Evolutionary conservation across 2,888 invertebrate species (phyloP), one percentile per base, ranked within the genome.

Genomic region (Torymus auratus): DNA sequence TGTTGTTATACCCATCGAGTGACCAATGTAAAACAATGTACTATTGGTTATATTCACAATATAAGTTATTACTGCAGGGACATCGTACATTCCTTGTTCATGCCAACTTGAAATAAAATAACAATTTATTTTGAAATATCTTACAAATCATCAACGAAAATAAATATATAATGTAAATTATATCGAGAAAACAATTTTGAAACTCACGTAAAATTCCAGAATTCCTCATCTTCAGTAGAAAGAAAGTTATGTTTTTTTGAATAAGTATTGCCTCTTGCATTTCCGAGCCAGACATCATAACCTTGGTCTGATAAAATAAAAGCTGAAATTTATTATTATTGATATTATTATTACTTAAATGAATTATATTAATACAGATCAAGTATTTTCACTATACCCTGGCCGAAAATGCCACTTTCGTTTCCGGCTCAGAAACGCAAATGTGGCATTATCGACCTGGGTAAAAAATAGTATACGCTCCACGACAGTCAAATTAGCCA

Each of bases 1-100:
- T 86, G 94, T 93, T 0, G 87, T 85, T 17, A 83, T 80, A 13
- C 88, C 88, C 87, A 88, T 86, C n/a, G 88, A 87, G 71, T 87
- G 85, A 55, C 87, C 88, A 62, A 88, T 82, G 70, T 87, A 78
- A 2, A 87, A 86, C n/a, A 87, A 81, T 74, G 83, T 84, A 11
- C 80, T 74, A n/a, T 84, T 83, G 7, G 87, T 87, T 60, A 74
- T 7, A 2, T 84, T 83, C 23, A 87, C 65, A 4, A 87, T 84
- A 70, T 86, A 84, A 74, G 87, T 86, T 41, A 88, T 85, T 56
- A 84, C 81, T 11, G 86, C 85, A 68, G 86, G 81, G 53, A 83
- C 77, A 67, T 88, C 88, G 62, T 86, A 87, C 55, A 82, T 77
- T n/a, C 87, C 88, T 52, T 84, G 83, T 72, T 88, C 88, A 77